Evolutionary conservation across 2,113 vertebrate genomes (phyloP), one percentile per base, ranked within the genome.

Genomic region (Oreochromis tanganicae): DNA sequence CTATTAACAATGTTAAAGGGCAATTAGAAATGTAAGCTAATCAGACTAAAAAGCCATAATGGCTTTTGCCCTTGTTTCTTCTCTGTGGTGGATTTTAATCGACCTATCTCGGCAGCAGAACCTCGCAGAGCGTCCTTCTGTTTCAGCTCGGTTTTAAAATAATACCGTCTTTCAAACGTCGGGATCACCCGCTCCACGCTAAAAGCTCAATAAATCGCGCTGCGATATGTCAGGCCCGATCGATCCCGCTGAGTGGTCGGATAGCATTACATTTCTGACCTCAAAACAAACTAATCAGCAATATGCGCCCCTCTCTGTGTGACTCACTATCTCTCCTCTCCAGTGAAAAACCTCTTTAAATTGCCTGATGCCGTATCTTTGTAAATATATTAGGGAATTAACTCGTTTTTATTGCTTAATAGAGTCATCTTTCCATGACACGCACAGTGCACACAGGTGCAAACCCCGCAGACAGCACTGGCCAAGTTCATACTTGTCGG

Each of bases 141-240:
- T 90, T 92, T 80, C 91, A 89, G 75, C 73, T 50, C 50, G 6
- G 43, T 57, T 88, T 89, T 87, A 86, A 90, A 91, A 92, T 52
- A 85, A 91, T 73, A 73, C 82, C 8, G 81, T 75, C 84, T 85
- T 66, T 82, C 73, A 61, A 86, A 73, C 87, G 36, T 41, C 55
- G 41, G 86, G 66, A 91, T 90, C 91, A 85, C 86, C 55, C 80
- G 80, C 86, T 88, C 82, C 83, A 27, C 17, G 75, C 86, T 95
- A 94, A 95, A 93, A 96, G 95, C 93, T 93, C 94, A 91, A 95
- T 95, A 94, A 93, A 94, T 95, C 88, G 73, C 87, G 54, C 86
- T 50, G 85, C 50, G 75, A 80, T 90, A 82, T 86, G 94, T 93
- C 91, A 91, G 91, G 83, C 48, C 19, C 48, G 73, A 96, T 96